Evolutionary conservation across 2,797 vertebrate genomes (phyloP).

Genomic region (Miichthys miiuy): DNA sequence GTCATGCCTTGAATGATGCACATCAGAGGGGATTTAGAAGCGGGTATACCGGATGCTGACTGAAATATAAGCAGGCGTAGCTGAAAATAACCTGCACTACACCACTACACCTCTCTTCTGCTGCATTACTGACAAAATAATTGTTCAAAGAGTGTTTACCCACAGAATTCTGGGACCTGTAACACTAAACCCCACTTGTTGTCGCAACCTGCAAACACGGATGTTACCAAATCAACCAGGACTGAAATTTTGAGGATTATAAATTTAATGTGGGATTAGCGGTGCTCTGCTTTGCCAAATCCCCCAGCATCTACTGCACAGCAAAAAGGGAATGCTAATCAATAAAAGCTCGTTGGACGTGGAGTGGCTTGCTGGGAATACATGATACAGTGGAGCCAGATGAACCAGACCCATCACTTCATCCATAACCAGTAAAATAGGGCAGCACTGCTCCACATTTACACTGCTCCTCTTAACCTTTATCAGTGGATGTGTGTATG

Average conservation of each 20-base stretch:
- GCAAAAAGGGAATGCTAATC: conserved; percentile 19
- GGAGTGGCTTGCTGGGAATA: conserved; percentile 22
- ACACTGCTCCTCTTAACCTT: conserved; percentile 61
- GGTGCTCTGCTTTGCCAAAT: conserved; percentile 12
- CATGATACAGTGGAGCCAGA: conserved; percentile 23
- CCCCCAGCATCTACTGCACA: conserved; percentile 2
- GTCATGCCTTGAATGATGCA: too few species aligned
- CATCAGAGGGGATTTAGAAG: too few species aligned
- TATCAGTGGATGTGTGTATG: conserved; percentile 26
- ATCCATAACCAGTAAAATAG: conserved; percentile 64
- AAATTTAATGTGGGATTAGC: conserved; percentile 19
- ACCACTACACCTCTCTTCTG: neutral
- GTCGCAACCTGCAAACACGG: neutral
- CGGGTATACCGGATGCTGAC: too few species aligned
- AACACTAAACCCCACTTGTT: neutral
- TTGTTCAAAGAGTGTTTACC: neutral
- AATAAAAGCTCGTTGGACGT: conserved; percentile 37
- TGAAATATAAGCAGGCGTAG: too few species aligned
- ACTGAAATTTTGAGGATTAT: conserved; percentile 1
- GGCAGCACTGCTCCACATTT: conserved; percentile 67
- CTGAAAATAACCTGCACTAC: too few species aligned
- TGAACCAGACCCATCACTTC: conserved; percentile 44
- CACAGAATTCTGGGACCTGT: neutral
- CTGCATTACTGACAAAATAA: conserved; percentile 4
- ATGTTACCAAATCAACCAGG: neutral